Evolutionary conservation across 2,113 vertebrate genomes (phyloP).

Genomic region (Brachyistius frenatus): DNA sequence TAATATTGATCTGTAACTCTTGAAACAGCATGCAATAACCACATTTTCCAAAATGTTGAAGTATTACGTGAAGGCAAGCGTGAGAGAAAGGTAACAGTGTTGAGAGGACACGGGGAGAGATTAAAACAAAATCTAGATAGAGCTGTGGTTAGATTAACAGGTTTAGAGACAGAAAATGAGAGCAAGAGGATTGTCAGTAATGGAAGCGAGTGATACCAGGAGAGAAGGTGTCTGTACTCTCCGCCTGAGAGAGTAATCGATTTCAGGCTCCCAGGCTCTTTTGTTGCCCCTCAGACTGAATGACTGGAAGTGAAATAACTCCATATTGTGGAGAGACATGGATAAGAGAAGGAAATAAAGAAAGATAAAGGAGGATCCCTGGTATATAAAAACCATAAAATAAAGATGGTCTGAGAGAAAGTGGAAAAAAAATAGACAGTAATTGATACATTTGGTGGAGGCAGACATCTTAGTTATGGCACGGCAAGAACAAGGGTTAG

Average conservation of each 20-base stretch:
- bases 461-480: constrained; percentile 13
- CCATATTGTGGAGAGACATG: constrained; percentile 33
- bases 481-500: background rate
- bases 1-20: constrained; percentile 36
- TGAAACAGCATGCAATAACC: background rate
- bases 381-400: constrained; percentile 24
- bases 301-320: constrained; percentile 53
- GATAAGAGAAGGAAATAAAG: constrained; percentile 9
- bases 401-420: background rate
- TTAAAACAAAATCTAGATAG: background rate
- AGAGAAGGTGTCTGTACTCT: constrained; percentile 54
- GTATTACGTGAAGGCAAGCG: background rate
- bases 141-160: constrained; percentile 47
- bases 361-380: background rate
- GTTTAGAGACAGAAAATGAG: constrained; percentile 33
- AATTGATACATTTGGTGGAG: constrained; percentile 5
- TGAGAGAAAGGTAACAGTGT: background rate
- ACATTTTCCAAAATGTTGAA: background rate
- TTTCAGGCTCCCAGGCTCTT: constrained; percentile 52
- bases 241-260: constrained; percentile 57
- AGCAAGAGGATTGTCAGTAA: constrained; percentile 56
- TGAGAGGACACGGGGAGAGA: background rate
- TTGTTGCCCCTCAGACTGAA: constrained; percentile 42
- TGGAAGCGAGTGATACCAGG: constrained; percentile 51
- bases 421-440: background rate